Evolutionary conservation across 2,797 vertebrate genomes (phyloP).

Genomic region (Chiloscyllium punctatum): DNA sequence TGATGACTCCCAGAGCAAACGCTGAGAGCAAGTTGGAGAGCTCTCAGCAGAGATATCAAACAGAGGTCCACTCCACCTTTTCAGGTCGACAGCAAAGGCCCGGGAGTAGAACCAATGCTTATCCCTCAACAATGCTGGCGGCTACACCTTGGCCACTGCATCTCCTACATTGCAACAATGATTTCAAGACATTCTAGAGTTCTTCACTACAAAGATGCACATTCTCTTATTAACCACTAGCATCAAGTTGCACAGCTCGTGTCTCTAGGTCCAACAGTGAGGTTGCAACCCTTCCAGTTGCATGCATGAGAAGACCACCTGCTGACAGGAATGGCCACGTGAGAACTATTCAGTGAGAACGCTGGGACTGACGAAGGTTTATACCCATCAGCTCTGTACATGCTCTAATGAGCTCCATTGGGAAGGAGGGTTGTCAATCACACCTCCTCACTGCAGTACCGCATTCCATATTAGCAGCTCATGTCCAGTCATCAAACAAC

Average conservation of each 20-base stretch:
- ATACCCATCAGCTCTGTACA: constrained; percentile 56
- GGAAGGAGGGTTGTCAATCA: constrained; percentile 94
- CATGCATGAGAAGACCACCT: too few species aligned
- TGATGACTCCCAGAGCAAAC: not conserved
- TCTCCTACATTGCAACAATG: not conserved
- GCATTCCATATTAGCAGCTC: constrained; percentile 60
- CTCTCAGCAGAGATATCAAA: not conserved
- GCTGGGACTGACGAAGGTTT: constrained; percentile 32
- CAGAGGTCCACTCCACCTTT: not conserved
- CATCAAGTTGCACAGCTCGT: not conserved
- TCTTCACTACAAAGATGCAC: not conserved
- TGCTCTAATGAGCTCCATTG: constrained; percentile 97
- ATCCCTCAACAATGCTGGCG: not conserved
- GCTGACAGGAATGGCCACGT: not conserved
- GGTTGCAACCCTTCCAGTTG: not conserved
- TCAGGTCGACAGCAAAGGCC: not conserved
- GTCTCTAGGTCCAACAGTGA: not conserved
- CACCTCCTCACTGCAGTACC: constrained; percentile 64
- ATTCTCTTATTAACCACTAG: too few species aligned
- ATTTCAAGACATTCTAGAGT: not conserved
- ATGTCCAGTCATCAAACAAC: constrained; percentile 65
- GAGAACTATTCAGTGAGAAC: constrained; percentile 26
- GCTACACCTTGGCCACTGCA: too few species aligned
- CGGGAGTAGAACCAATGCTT: not conserved
- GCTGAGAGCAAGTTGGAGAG: not conserved